Percentiles rank a stretch among this genome's conserved stretches.
These are phyloP conservation scores for Blastobasis adustella DNA, from an alignment of 2,888 invertebrate genomes.

Conservation along the genomic window DNA sequence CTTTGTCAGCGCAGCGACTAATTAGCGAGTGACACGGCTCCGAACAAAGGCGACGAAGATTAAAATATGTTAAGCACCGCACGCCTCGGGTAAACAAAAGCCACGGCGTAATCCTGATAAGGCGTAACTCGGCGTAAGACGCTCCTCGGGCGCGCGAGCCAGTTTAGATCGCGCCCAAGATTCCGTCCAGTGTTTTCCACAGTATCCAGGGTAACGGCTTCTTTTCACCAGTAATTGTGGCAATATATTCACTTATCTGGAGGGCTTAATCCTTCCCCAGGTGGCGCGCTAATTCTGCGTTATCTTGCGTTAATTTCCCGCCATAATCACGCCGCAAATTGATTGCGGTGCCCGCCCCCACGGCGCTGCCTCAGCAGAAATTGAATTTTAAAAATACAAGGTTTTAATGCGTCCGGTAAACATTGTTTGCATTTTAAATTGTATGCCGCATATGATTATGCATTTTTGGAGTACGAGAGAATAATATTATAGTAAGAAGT, in stretches of 20 bases:
- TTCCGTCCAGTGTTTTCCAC: slow-evolving; percentile 42
- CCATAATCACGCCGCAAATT: slow-evolving; percentile 52
- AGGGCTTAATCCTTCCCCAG: slow-evolving; percentile 54
- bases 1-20: slow-evolving; percentile 37
- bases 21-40: slow-evolving; percentile 33
- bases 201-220: slow-evolving; percentile 32
- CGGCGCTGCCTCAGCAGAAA: slow-evolving; percentile 4
- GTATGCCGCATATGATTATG: too few species aligned
- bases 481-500: too few species aligned
- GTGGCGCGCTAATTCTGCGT: slow-evolving; percentile 50
- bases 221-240: slow-evolving; percentile 50
- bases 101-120: slow-evolving; percentile 20
- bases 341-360: slow-evolving; percentile 35
- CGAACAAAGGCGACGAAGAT: slow-evolving; percentile 49
- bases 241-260: slow-evolving; percentile 63
- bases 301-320: slow-evolving; percentile 62
- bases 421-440: too few species aligned
- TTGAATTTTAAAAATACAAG: slow-evolving; percentile 15
- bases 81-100: slow-evolving; percentile 48
- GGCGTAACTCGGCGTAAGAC: slow-evolving; percentile 23
- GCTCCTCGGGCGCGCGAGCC: slow-evolving; percentile 35
- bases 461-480: too few species aligned
- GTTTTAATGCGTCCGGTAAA: too few species aligned
- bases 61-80: slow-evolving; percentile 48
- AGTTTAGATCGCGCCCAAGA: slow-evolving; percentile 51